phyloP scores from a whole-genome alignment of 2,888 invertebrate species.

The Andrena praecox region DNA sequence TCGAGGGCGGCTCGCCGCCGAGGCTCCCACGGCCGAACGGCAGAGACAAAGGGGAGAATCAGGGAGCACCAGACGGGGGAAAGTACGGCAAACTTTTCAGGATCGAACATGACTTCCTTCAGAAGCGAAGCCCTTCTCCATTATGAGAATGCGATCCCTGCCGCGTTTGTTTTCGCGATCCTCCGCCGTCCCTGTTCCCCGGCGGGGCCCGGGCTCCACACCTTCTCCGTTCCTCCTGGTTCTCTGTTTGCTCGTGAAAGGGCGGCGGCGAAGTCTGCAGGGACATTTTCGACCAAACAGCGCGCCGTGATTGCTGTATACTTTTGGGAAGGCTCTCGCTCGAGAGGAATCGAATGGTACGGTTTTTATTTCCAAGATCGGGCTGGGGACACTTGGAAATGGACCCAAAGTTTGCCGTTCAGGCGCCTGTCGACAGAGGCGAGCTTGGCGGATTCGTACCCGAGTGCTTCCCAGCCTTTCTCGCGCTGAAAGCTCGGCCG shows the following conservation, averaged over 20 bases:
- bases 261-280: background rate
- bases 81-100: conserved; percentile 68
- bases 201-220: background rate
- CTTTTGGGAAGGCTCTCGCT: conserved; percentile 2
- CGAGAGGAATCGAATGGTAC: background rate
- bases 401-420: too few relatives aligned
- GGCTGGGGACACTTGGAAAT: background rate
- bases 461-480: too few relatives aligned
- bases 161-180: conserved; percentile 67
- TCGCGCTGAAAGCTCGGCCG: too few relatives aligned
- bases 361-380: background rate
- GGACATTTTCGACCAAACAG: background rate
- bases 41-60: conserved; percentile 31
- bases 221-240: background rate
- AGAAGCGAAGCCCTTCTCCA: conserved; percentile 61
- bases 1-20: conserved; percentile 22
- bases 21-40: conserved; percentile 14
- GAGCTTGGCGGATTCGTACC: too few relatives aligned
- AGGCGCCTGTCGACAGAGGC: too few relatives aligned
- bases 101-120: conserved; percentile 71
- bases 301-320: conserved; percentile 1
- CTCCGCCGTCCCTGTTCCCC: conserved; percentile 12
- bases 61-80: conserved; percentile 23
- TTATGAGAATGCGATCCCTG: conserved; percentile 67
- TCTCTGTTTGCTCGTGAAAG: conserved; percentile 30